phyloP scores from a whole-genome alignment of 1,140 invertebrate species.

The Dendrolimus punctatus region DNA sequence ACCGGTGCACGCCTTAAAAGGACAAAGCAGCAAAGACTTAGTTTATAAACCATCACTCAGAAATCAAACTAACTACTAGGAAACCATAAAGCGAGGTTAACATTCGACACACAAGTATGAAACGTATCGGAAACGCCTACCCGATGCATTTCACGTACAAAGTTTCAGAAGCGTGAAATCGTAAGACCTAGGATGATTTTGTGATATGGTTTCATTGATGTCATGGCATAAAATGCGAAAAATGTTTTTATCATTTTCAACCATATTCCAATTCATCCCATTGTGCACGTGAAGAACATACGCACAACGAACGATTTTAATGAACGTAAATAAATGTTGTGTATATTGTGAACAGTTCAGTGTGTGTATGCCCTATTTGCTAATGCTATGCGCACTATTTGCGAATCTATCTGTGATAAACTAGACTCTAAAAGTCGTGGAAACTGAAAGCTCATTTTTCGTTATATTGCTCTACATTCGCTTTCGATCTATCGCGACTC shows the following conservation, averaged over 20 bases:
- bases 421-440: constrained; percentile 6
- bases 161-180: constrained; percentile 39
- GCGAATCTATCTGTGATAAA: constrained; percentile 16
- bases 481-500: no score
- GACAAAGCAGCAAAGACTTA: constrained; percentile 56
- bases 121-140: constrained; percentile 24
- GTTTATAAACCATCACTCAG: constrained; percentile 54
- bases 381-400: constrained; percentile 16
- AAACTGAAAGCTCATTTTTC: constrained; percentile 8
- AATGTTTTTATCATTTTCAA: constrained; percentile 3
- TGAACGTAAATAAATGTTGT: no score
- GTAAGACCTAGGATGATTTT: constrained; percentile 27
- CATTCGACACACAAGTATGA: constrained; percentile 38
- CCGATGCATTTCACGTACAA: constrained; percentile 41
- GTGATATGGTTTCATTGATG: constrained; percentile 23
- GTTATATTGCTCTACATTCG: constrained; percentile 1
- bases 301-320: constrained; percentile 1
- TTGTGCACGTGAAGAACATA: constrained; percentile 14
- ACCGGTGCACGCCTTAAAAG: constrained; percentile 21
- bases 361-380: not conserved
- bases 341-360: no score
- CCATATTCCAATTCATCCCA: constrained; percentile 27
- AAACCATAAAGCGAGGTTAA: constrained; percentile 62
- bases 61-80: constrained; percentile 57
- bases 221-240: no score